A percentile compares a stretch with the other conserved stretches of the same genome.
phyloP scores from a whole-genome alignment of 2,113 vertebrate species.

The Pangasianodon gigas region DNA sequence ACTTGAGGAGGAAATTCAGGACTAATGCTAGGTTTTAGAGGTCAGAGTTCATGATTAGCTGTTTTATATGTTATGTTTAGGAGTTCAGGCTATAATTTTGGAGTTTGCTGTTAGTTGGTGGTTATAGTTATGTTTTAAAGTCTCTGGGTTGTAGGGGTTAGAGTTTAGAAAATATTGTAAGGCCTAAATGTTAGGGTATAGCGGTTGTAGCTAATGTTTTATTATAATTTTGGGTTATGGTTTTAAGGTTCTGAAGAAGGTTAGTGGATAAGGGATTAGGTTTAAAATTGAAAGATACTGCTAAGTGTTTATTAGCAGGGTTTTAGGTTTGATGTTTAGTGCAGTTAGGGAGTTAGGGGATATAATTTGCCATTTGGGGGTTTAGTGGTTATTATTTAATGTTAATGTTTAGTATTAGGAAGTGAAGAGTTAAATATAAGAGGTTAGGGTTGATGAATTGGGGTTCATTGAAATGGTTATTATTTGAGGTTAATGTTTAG shows the following conservation, averaged over 20 bases:
- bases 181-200: not conserved
- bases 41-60: not conserved
- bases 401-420: not conserved
- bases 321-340: not conserved
- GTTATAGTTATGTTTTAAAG: not conserved
- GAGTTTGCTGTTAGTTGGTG: not conserved
- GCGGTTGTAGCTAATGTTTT: not conserved
- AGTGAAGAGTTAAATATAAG: not conserved
- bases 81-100: not conserved
- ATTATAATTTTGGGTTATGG: not conserved
- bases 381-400: not conserved
- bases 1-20: not conserved
- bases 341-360: not conserved
- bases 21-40: not conserved
- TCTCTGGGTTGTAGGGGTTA: not conserved
- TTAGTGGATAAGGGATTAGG: not conserved
- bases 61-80: not conserved
- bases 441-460: not conserved
- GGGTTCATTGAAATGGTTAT: not conserved
- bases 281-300: not conserved
- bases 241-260: not conserved
- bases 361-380: not conserved
- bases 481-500: not conserved
- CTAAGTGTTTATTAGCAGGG: not conserved
- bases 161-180: not conserved